Evolutionary conservation across 53 echinoderm and acorn worm genomes (phyloP).

Genomic region (Arbacia lixula): DNA sequence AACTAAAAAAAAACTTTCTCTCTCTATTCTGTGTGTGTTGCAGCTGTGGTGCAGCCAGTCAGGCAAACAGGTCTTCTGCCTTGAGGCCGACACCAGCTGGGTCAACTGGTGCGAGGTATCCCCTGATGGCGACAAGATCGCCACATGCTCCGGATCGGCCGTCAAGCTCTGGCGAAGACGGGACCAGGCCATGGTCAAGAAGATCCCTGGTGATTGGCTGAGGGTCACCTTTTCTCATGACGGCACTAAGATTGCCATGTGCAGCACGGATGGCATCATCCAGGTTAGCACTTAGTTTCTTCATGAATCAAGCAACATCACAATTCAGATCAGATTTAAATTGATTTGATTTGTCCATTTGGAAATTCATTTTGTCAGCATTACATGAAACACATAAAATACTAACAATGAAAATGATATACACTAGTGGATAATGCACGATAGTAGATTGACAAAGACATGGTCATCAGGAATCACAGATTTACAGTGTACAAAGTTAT

Average conservation of each 20-base stretch:
- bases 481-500: too few species aligned
- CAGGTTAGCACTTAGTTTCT: constrained; percentile 72
- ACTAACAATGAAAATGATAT: too few species aligned
- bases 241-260: constrained; percentile 68
- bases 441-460: too few species aligned
- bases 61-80: constrained; percentile 42
- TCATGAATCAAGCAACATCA: too few species aligned
- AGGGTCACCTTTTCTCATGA: constrained; percentile 70
- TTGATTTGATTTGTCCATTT: too few species aligned
- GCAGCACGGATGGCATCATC: constrained; percentile 69
- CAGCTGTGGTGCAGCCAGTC: constrained; percentile 78
- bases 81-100: constrained; percentile 69
- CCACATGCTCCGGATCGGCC: constrained; percentile 73
- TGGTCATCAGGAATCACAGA: too few species aligned
- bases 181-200: constrained; percentile 51
- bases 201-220: constrained; percentile 63
- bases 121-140: constrained; percentile 72
- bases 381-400: too few species aligned
- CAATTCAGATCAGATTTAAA: too few species aligned
- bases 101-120: constrained; percentile 89
- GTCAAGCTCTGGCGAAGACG: constrained; percentile 57
- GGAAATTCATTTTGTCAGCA: too few species aligned
- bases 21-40: background rate
- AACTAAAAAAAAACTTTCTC: background rate
- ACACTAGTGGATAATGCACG: too few species aligned